Base-by-base conservation (phyloP, 2,113 vertebrate genomes). In the Larimichthys crocea region DNA sequence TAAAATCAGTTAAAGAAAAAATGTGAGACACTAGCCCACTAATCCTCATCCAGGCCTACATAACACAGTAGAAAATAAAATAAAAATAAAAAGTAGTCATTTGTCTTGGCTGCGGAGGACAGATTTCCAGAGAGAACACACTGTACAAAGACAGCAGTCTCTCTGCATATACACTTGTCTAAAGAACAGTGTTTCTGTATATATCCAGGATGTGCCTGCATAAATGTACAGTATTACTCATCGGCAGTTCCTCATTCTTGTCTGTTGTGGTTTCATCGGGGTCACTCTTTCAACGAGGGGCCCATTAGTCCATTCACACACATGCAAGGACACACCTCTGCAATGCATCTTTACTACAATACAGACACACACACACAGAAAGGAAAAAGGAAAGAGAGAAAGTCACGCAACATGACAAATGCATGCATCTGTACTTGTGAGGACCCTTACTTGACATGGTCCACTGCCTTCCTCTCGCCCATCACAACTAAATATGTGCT, bases 281-380 rank as follows among this genome's bases (percentile, higher is more conserved):
- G 85, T 80, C 73, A n/a, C 53, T 56, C 62, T 87, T 76, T 83
- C 76, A 87, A 76, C 85, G 40, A 4, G 29, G 24, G 35, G 19
- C 70, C 66, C 62, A 80, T 69, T 59, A 62, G 48, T 69, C 44
- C 20, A 19, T 56, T 49, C 66, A 72, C 68, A 79, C 71, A 72
- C 67, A 40, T 14, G 6, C 53, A 73, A 24, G 31, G 42, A 24
- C 59, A 61, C 57, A 55, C 56, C 40, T 52, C 62, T 29, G 48
- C 26, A 31, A 59, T 4, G 20, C n/a, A 53, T 29, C 55, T 66
- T 50, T 52, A 50, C 42, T 17, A 53, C 8, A 72, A 29, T 6
- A 2, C 56, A 24, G 40, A 44, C 49, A 19, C 57, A 55, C 40
- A 35, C 7, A 14, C 35, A 56, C 74, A 14, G 1, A 31, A n/a